These are phyloP conservation scores for Ridgeia piscesae DNA, from an alignment of 1,140 invertebrate genomes.

Conservation along the genomic window DNA sequence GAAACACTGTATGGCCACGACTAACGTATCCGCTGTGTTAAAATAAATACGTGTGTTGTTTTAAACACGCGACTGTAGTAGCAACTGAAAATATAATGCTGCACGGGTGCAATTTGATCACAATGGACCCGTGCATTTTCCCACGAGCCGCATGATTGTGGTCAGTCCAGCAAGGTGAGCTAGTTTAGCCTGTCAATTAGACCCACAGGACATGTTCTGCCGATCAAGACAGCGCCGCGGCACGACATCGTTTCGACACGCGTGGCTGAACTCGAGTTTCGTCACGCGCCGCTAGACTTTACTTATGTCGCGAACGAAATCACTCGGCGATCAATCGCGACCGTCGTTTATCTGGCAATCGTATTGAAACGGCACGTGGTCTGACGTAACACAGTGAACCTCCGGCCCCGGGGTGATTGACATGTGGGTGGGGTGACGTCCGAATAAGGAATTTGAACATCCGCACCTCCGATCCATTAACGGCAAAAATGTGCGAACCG, in stretches of 20 bases:
- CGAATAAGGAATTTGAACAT: neutral
- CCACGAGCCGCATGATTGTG: neutral
- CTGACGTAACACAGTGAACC: neutral
- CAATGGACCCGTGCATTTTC: neutral
- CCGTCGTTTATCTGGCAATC: neutral
- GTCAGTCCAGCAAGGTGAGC: neutral
- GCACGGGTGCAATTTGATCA: neutral
- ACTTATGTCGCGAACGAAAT: neutral
- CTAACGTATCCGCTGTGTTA: neutral
- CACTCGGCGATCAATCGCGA: neutral
- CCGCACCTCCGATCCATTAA: neutral
- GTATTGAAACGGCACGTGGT: neutral
- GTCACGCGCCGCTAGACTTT: neutral
- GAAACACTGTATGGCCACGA: neutral
- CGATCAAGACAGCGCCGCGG: no score
- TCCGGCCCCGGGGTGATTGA: neutral
- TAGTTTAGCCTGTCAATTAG: no score
- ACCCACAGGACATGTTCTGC: neutral
- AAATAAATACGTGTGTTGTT: neutral
- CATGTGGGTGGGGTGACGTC: neutral
- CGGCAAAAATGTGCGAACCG: neutral
- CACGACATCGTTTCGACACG: neutral
- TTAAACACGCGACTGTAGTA: neutral
- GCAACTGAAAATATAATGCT: neutral
- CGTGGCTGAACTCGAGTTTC: neutral